These are phyloP conservation scores for Brachionus rotundiformis DNA, from an alignment of 1,140 invertebrate genomes.

Conservation along the genomic window DNA sequence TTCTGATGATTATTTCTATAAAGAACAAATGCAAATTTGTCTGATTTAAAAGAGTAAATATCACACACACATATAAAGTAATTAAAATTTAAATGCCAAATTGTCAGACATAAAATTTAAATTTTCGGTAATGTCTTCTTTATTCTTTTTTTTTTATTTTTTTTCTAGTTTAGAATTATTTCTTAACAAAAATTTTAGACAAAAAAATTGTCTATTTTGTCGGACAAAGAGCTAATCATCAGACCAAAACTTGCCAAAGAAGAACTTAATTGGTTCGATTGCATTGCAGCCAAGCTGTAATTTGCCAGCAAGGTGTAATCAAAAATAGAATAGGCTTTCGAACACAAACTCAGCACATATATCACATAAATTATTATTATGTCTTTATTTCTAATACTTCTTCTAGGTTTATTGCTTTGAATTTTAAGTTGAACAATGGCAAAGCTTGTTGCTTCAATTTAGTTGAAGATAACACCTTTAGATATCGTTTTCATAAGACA, in stretches of 20 bases:
- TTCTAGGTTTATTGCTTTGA: conserved; percentile 11
- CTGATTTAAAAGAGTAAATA: conserved; percentile 18
- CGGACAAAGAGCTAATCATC: neutral
- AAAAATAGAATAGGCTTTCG: neutral
- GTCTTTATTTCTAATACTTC: conserved; percentile 6
- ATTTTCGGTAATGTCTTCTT: neutral
- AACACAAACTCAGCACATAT: neutral
- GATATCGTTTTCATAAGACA: conserved; percentile 13
- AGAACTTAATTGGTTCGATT: neutral
- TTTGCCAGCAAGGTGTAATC: neutral
- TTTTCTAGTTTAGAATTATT: neutral
- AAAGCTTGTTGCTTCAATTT: neutral
- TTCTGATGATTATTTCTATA: neutral
- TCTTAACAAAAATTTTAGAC: neutral
- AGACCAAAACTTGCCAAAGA: neutral
- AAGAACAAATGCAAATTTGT: conserved; percentile 42
- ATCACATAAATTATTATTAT: conserved; percentile 22
- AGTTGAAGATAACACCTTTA: conserved; percentile 19
- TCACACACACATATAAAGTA: neutral
- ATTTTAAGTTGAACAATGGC: conserved; percentile 1
- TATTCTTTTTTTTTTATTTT: neutral
- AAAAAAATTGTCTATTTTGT: too few relatives aligned
- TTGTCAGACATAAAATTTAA: conserved; percentile 19
- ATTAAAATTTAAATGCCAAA: conserved; percentile 23
- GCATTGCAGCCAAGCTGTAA: neutral